Base-by-base conservation (phyloP, 1,140 invertebrate species). In the Hypothenemus hampei region DNA sequence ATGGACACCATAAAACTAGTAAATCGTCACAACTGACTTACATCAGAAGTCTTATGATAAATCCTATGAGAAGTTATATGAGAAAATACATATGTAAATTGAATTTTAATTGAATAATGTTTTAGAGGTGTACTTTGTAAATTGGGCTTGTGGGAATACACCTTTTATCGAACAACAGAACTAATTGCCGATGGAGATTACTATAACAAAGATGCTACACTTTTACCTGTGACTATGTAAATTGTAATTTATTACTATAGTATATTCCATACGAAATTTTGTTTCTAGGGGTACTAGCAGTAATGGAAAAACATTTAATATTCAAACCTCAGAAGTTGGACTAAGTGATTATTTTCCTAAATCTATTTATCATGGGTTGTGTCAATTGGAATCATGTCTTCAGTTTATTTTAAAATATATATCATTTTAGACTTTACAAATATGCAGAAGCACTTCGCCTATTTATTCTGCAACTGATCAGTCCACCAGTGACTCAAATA, bases 131-230 rank as follows among this genome's bases (percentile, higher is more conserved):
- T 53, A 1, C 35, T 55, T 5, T 21, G 15, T 21, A 11, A 13
- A n/a, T 23, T 57, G 22, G 54, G 54, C 1, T 39, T 49, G 7
- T 57, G 46, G 54, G 41, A 57, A 23, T 21, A 45, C 6, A 2
- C 13, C 8, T 4, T 3, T 2, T 49, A 57, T 31, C 15, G 54
- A 2, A 48, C 23, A 21, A 22, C 26, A 16, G 13, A 22, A 7
- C n/a, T 49, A 15, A 8, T 57, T n/a, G 19, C 20, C 7, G 54
- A 57, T 50, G 54, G 54, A 10, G 36, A 31, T 15, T 57, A 57
- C 24, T n/a, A 31, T 13, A 7, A 41, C 3, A 48, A 35, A 26
- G 20, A 57, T 35, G 24, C 24, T 22, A 23, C 22, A 24, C 24
- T 57, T 21, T 1, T 20, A 7, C 4, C 18, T 21, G 20, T 10